Evolutionary conservation across 2,888 invertebrate genomes (phyloP).

Genomic region (Hydriomena furcata): DNA sequence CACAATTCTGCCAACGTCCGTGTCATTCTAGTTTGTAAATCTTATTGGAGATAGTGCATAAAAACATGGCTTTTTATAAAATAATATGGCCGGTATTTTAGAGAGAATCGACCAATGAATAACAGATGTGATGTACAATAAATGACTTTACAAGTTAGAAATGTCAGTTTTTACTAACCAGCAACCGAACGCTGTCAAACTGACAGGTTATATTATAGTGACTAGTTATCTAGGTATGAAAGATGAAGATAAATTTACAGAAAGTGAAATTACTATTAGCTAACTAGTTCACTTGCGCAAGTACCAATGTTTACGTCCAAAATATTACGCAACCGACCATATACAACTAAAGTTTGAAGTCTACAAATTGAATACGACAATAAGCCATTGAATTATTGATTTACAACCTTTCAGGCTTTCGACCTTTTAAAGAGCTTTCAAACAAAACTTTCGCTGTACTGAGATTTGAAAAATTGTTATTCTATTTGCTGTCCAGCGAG

Average conservation of each 20-base stretch:
- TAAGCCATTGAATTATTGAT: slow-evolving; percentile 55
- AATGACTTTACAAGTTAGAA: background rate
- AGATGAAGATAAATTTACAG: slow-evolving; percentile 32
- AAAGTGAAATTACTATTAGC: slow-evolving; percentile 45
- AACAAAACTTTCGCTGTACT: slow-evolving; percentile 59
- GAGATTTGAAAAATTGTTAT: slow-evolving; percentile 49
- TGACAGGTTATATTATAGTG: too few species aligned
- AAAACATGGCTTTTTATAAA: too few species aligned
- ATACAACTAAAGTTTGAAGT: slow-evolving; percentile 47
- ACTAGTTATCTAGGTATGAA: slow-evolving; percentile 17
- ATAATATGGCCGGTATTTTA: too few species aligned
- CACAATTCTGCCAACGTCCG: too few species aligned
- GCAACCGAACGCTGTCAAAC: background rate
- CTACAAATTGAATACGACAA: slow-evolving; percentile 52
- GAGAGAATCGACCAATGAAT: too few species aligned
- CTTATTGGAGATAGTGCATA: too few species aligned
- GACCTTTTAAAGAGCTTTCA: slow-evolving; percentile 50
- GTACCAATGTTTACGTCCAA: slow-evolving; percentile 31
- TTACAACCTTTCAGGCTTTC: slow-evolving; percentile 48
- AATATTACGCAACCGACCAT: slow-evolving; percentile 42
- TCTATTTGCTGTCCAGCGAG: slow-evolving; percentile 8
- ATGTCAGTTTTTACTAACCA: background rate
- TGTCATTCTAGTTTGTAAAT: too few species aligned
- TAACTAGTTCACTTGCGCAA: slow-evolving; percentile 42
- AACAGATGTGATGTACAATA: background rate